Percentiles rank a stretch among this genome's conserved stretches.
phyloP scores from a whole-genome alignment of 2,888 invertebrate genomes.

The Drosophila helvetica region DNA sequence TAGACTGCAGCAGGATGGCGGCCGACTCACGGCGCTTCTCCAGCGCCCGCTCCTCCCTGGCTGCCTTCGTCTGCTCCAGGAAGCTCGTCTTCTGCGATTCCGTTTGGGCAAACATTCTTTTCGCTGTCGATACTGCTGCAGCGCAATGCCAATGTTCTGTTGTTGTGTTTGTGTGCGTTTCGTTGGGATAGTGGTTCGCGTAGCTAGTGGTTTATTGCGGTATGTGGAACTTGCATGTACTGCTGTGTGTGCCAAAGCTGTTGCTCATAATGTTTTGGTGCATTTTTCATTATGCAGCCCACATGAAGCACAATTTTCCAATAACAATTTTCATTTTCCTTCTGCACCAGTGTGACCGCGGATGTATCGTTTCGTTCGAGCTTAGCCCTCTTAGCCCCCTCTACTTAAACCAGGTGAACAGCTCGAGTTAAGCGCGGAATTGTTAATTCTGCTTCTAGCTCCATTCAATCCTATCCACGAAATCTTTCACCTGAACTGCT shows the following conservation, averaged over 20 bases:
- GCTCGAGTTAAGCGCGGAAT: no score
- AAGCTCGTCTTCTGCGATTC: conserved; percentile 89
- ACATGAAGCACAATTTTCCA: conserved; percentile 49
- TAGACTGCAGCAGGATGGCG: conserved; percentile 90
- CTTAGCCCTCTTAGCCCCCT: no score
- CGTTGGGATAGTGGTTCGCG: conserved; percentile 31
- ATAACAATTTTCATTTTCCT: conserved; percentile 66
- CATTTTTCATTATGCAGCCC: not conserved
- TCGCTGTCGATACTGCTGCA: not conserved
- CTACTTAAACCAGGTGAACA: no score
- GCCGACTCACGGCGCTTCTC: conserved; percentile 92
- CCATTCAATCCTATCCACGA: no score
- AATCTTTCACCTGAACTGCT: no score
- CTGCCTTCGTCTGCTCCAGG: conserved; percentile 95
- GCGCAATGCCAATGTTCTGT: conserved; percentile 19
- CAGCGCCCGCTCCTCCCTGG: conserved; percentile 93
- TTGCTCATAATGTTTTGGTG: not conserved
- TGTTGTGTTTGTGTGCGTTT: conserved; percentile 16
- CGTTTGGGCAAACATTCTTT: conserved; percentile 86
- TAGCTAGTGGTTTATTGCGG: conserved; percentile 7
- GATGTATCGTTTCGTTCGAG: no score
- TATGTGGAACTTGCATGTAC: not conserved
- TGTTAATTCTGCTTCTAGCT: no score
- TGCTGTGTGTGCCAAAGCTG: conserved; percentile 3
- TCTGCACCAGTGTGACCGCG: not conserved